Evolutionary conservation across 2,797 vertebrate species (phyloP).

Genomic region (Parambassis ranga): DNA sequence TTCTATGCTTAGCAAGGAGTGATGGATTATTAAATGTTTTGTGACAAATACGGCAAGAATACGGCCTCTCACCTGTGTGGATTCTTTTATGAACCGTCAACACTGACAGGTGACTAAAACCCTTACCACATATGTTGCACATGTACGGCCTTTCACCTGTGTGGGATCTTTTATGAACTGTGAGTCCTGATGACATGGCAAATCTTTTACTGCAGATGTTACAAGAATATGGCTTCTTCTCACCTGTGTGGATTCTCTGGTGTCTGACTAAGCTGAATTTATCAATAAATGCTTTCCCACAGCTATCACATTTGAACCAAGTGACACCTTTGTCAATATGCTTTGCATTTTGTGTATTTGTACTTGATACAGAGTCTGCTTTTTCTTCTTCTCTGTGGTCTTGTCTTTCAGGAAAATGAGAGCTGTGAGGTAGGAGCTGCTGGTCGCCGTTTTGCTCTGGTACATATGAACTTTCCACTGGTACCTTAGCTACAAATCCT

Average conservation of each 20-base stretch:
- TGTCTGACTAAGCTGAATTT: constrained; percentile 6
- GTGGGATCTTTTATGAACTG: constrained; percentile 18
- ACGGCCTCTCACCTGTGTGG: no score
- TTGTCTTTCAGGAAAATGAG: no score
- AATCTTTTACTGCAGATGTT: constrained; percentile 21
- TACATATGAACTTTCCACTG: no score
- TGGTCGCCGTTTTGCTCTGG: no score
- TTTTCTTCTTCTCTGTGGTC: not conserved
- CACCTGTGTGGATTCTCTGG: constrained; percentile 24
- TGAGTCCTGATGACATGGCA: constrained; percentile 21
- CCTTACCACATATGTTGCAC: constrained; percentile 18
- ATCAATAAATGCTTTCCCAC: not conserved
- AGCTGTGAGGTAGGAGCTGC: no score
- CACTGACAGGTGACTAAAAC: no score
- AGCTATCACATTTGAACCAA: not conserved
- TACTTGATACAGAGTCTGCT: not conserved
- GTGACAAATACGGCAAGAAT: no score
- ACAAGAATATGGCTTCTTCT: constrained; percentile 18
- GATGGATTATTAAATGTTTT: no score
- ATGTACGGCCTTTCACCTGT: constrained; percentile 16
- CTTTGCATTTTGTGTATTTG: not conserved
- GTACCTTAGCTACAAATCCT: no score
- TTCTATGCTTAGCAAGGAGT: no score
- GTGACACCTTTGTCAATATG: not conserved
- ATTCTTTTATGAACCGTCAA: no score